These are phyloP conservation scores for Capitulum mitella DNA, from an alignment of 2,888 invertebrate species.

Conservation along the genomic window DNA sequence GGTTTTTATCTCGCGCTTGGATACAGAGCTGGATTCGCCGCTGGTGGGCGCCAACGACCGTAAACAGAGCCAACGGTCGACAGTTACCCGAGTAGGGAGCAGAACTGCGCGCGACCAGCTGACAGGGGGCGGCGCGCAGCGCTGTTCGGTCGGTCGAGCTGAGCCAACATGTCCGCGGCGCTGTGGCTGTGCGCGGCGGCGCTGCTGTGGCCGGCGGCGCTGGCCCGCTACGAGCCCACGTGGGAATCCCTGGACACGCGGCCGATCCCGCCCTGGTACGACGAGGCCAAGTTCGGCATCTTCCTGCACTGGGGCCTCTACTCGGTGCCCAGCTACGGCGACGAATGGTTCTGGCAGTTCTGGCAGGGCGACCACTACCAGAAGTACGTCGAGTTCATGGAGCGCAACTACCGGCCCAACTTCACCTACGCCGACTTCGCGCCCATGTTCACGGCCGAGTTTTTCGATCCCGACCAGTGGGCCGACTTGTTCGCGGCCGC, in stretches of 20 bases:
- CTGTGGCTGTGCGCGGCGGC: background rate
- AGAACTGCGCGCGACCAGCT: background rate
- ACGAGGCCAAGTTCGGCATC: slow-evolving; percentile 81
- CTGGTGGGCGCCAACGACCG: background rate
- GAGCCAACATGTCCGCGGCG: too few relatives aligned
- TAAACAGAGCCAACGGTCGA: background rate
- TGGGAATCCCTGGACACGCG: slow-evolving; percentile 80
- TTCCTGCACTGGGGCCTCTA: slow-evolving; percentile 93
- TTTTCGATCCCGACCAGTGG: slow-evolving; percentile 78
- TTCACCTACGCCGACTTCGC: slow-evolving; percentile 92
- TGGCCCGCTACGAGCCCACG: slow-evolving; percentile 54
- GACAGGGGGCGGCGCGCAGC: background rate
- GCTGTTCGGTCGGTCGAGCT: background rate
- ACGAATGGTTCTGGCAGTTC: slow-evolving; percentile 86
- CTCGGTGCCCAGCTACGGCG: slow-evolving; percentile 75
- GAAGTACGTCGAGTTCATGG: slow-evolving; percentile 58
- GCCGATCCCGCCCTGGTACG: slow-evolving; percentile 79
- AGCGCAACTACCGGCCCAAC: slow-evolving; percentile 68
- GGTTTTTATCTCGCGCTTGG: too few relatives aligned
- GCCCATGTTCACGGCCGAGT: slow-evolving; percentile 67
- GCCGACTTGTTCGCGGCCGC: slow-evolving; percentile 70
- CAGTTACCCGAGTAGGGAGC: too few relatives aligned
- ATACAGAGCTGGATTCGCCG: background rate
- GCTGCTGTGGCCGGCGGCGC: background rate
- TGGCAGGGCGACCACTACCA: slow-evolving; percentile 58